These are phyloP conservation scores for Microcebus murinus DNA, from an alignment of 2,113 vertebrate genomes.

Conservation along the genomic window DNA sequence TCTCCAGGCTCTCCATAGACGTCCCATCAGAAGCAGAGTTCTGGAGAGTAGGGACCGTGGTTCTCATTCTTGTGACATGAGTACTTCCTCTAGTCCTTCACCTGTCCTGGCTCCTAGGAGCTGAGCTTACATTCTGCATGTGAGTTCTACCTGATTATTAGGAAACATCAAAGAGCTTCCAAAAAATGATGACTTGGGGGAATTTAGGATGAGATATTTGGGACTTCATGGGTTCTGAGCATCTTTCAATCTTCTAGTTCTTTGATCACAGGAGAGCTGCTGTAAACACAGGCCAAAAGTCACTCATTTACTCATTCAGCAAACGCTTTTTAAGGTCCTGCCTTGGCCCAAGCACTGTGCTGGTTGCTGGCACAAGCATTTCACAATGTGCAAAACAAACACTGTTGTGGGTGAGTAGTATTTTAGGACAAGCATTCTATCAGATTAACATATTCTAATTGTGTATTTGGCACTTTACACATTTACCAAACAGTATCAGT, in stretches of 20 bases:
- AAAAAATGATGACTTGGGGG: not conserved
- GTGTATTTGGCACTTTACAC: not conserved
- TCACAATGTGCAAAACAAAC: not conserved
- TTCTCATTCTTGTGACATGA: not conserved
- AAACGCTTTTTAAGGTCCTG: not conserved
- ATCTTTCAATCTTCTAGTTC: not conserved
- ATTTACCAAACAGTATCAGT: not conserved
- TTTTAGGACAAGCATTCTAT: not conserved
- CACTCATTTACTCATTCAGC: not conserved
- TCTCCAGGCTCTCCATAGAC: too few relatives aligned
- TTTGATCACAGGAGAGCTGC: not conserved
- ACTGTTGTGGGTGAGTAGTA: not conserved
- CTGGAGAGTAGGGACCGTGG: not conserved
- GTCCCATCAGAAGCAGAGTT: not conserved
- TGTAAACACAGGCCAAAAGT: not conserved
- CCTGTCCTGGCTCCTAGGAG: not conserved
- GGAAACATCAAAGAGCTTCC: not conserved
- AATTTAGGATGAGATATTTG: not conserved
- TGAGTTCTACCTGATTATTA: not conserved
- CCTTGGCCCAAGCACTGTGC: not conserved
- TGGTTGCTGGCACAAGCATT: not conserved
- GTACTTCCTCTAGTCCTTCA: not conserved
- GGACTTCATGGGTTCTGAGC: not conserved
- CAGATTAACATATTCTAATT: not conserved
- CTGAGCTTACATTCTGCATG: not conserved